A percentile compares a stretch with the other conserved stretches of the same genome.
phyloP scores from a whole-genome alignment of 2,888 invertebrate species.

The Plemyria rubiginata region DNA sequence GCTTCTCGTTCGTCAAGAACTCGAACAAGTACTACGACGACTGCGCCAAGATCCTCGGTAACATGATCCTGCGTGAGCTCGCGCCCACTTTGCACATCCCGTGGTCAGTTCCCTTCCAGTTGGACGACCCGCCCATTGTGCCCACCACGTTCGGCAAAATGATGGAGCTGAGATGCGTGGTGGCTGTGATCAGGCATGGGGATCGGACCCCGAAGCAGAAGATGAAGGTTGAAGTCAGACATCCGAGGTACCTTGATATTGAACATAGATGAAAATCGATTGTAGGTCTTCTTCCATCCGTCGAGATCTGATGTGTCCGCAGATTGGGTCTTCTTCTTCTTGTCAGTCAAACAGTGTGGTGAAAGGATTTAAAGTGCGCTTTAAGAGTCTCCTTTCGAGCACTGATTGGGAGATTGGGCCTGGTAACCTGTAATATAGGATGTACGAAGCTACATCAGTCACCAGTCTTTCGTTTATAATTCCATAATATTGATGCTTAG shows the following conservation, averaged over 20 bases:
- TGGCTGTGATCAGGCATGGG: conserved; percentile 98
- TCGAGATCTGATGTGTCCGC: no score
- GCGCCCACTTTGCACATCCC: conserved; percentile 98
- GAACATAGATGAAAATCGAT: no score
- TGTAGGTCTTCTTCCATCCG: no score
- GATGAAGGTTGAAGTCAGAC: conserved; percentile 99
- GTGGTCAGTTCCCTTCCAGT: conserved; percentile 98
- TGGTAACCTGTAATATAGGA: no score
- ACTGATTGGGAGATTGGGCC: no score
- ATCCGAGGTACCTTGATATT: conserved; percentile 89
- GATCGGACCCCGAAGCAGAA: conserved; percentile 99
- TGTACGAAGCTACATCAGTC: no score
- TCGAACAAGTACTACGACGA: conserved; percentile 99
- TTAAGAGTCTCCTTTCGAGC: no score
- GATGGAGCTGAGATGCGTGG: conserved; percentile 96
- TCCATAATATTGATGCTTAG: no score
- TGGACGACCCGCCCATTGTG: conserved; percentile 99
- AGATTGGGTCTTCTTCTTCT: no score
- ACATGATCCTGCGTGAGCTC: conserved; percentile 97
- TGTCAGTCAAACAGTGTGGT: no score
- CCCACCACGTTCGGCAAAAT: conserved; percentile 99
- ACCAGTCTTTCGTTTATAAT: no score
- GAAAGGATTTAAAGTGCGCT: no score
- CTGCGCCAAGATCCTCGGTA: conserved; percentile 98
- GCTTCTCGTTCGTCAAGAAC: conserved; percentile 99